A percentile compares a stretch with the other conserved stretches of the same genome.
These are phyloP conservation scores for Caranx melampygus DNA, from an alignment of 2,113 vertebrate species.

Conservation along the genomic window DNA sequence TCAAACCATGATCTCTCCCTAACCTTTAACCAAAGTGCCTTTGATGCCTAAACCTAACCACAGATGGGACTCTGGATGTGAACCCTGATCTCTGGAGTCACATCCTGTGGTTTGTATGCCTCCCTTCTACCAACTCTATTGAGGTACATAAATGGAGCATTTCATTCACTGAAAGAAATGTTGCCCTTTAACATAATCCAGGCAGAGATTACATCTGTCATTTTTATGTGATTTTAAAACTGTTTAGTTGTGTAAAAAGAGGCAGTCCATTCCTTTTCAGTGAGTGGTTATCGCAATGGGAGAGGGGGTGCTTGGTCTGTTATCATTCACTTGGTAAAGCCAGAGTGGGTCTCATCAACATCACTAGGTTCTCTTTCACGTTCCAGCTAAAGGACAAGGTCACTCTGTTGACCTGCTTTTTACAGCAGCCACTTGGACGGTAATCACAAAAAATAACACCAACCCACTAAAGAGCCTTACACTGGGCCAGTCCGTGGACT, in stretches of 20 bases:
- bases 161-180: not conserved
- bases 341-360: constrained; percentile 68
- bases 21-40: not conserved
- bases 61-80: not conserved
- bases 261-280: not conserved
- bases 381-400: constrained; percentile 80
- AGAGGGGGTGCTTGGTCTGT: constrained; percentile 40
- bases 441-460: constrained; percentile 87
- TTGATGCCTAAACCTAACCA: not conserved
- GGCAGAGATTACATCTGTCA: not conserved
- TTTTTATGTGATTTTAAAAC: not conserved
- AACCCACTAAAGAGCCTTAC: constrained; percentile 77
- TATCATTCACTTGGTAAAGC: constrained; percentile 57
- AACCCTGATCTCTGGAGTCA: not conserved
- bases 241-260: not conserved
- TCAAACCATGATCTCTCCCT: no score
- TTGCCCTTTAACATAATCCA: not conserved
- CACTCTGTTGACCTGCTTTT: constrained; percentile 82
- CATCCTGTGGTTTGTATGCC: not conserved
- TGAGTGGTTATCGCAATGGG: constrained; percentile 37
- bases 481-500: constrained; percentile 54
- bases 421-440: constrained; percentile 81
- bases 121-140: no score
- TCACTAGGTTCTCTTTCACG: constrained; percentile 68
- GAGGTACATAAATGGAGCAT: not conserved